Percentiles rank a stretch among this genome's conserved stretches.
These are phyloP conservation scores for Apoda limacodes DNA, from an alignment of 2,888 invertebrate genomes.

Conservation along the genomic window DNA sequence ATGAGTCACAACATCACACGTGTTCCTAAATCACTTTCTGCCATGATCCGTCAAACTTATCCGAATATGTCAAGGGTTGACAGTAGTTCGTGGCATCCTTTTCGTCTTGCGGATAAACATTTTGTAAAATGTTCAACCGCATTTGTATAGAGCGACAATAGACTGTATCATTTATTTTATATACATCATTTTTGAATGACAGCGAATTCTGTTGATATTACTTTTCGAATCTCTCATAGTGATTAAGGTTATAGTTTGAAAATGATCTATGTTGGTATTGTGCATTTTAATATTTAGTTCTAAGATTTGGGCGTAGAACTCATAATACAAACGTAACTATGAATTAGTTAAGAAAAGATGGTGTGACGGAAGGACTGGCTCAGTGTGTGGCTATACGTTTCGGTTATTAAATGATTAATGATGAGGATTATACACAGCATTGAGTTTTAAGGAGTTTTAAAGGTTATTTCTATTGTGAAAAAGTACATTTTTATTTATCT, in stretches of 20 bases:
- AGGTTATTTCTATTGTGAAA: constrained; percentile 31
- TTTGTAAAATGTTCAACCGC: no score
- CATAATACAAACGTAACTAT: no score
- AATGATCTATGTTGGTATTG: no score
- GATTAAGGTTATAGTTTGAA: no score
- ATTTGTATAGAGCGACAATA: no score
- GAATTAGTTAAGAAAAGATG: no score
- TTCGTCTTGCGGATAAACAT: constrained; percentile 47
- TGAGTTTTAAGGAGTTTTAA: constrained; percentile 35
- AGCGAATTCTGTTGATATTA: no score
- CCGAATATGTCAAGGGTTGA: constrained; percentile 62
- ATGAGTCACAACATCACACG: constrained; percentile 32
- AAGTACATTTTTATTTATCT: constrained; percentile 32
- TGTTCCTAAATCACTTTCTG: constrained; percentile 39
- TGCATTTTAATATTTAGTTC: no score
- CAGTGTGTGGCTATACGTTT: constrained; percentile 66
- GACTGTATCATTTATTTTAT: no score
- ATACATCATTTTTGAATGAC: no score
- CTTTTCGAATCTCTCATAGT: no score
- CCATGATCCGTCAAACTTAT: constrained; percentile 60
- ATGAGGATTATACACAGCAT: constrained; percentile 50
- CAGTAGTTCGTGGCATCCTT: constrained; percentile 57
- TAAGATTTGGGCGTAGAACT: no score
- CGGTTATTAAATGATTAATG: constrained; percentile 71
- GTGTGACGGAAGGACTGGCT: constrained; percentile 66